These are phyloP conservation scores for Amyelois transitella DNA, from an alignment of 1,140 invertebrate species.

Conservation along the genomic window DNA sequence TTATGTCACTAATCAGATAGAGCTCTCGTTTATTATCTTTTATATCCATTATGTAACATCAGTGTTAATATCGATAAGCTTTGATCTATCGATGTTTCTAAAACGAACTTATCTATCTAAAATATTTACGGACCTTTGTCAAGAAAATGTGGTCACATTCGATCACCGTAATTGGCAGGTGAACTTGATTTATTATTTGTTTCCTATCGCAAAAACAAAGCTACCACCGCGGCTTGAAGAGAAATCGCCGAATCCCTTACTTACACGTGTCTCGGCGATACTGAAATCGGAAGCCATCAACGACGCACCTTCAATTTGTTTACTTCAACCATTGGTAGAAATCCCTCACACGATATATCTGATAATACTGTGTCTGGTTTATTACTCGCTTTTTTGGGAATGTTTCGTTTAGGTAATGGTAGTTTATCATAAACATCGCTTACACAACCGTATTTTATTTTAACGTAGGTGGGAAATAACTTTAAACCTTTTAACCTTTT, in stretches of 20 bases:
- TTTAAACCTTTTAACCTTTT: no score
- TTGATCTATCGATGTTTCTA: no score
- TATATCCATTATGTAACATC: no score
- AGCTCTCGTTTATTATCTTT: no score
- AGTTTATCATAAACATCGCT: no score
- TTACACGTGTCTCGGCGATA: neutral
- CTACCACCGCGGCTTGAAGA: neutral
- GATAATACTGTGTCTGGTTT: neutral
- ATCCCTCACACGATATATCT: neutral
- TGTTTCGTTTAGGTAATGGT: no score
- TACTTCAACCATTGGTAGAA: neutral
- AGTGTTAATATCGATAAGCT: no score
- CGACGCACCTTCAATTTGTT: neutral
- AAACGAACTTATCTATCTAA: neutral
- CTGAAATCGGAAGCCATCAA: neutral
- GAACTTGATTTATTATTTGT: constrained; percentile 1
- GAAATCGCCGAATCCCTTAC: neutral
- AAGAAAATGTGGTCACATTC: neutral
- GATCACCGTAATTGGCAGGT: neutral
- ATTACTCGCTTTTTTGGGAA: no score
- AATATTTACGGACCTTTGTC: neutral
- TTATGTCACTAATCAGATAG: no score
- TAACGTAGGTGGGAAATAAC: no score
- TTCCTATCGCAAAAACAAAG: neutral
- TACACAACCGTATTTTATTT: no score